Conservation (phyloP, 2,888 invertebrate genomes). For the Chrysina gloriosa region DNA sequence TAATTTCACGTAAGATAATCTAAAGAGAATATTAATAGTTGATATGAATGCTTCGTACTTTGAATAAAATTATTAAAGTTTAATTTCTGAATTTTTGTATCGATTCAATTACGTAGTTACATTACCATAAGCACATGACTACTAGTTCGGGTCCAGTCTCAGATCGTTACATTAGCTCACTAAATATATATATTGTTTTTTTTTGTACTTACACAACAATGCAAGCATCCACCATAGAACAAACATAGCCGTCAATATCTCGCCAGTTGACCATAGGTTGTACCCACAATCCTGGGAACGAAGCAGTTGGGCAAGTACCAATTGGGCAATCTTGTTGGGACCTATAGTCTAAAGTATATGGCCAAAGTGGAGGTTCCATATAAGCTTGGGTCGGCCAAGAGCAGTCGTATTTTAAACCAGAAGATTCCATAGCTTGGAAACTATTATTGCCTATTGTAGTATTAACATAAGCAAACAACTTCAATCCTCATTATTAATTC, state of each 20-base stretch:
- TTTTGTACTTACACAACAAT: constrained; percentile 61
- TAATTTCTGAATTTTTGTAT: no score
- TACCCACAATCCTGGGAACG: constrained; percentile 71
- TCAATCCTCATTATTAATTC: neutral
- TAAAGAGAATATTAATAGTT: no score
- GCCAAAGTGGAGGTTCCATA: constrained; percentile 69
- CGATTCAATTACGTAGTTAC: no score
- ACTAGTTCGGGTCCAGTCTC: no score
- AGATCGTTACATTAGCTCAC: no score
- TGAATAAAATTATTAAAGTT: no score
- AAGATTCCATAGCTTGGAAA: constrained; percentile 65
- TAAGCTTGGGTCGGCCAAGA: constrained; percentile 69
- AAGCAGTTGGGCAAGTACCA: constrained; percentile 66
- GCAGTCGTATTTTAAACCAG: constrained; percentile 69
- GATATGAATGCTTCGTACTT: no score
- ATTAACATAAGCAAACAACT: no score
- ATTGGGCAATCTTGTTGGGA: constrained; percentile 69
- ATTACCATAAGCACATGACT: no score
- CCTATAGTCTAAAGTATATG: constrained; percentile 72
- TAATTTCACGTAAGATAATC: no score
- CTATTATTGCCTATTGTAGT: constrained; percentile 63
- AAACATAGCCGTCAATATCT: constrained; percentile 65
- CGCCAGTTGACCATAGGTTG: constrained; percentile 71
- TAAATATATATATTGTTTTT: no score
- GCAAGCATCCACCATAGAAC: constrained; percentile 72